Evolutionary conservation across 2,797 vertebrate species (phyloP).

Genomic region (Rhinogobio ventralis): DNA sequence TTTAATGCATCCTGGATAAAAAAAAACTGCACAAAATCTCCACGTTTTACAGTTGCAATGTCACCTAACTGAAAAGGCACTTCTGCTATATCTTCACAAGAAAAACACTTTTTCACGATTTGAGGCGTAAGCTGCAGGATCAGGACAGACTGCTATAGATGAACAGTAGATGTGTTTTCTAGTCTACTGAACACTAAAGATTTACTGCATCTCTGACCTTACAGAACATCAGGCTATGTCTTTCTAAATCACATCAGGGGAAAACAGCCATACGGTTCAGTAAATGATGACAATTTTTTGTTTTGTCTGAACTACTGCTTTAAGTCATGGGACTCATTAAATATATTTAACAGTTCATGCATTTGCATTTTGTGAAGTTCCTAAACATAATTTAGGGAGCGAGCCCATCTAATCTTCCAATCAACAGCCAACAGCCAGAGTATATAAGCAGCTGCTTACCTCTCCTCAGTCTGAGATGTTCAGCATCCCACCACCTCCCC

Average conservation of each 20-base stretch:
- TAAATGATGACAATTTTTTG: not conserved
- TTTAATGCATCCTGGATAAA: no score
- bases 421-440: no score
- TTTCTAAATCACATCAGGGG: slow-evolving; percentile 19
- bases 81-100: not conserved
- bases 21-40: not conserved
- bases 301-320: not conserved
- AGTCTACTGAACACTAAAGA: slow-evolving; percentile 36
- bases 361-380: not conserved
- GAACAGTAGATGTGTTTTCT: slow-evolving; percentile 43
- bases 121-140: not conserved
- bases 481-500: no score
- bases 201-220: slow-evolving; percentile 17
- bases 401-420: no score
- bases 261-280: not conserved
- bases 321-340: not conserved
- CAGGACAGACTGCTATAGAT: slow-evolving; percentile 25
- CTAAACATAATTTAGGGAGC: no score
- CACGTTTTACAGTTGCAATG: not conserved
- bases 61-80: not conserved
- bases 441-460: no score
- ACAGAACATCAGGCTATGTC: slow-evolving; percentile 23
- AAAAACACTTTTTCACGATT: not conserved
- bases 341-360: not conserved
- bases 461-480: no score